Conservation (phyloP, 2,888 invertebrate species). For the Pharmacophagus antenor region DNA sequence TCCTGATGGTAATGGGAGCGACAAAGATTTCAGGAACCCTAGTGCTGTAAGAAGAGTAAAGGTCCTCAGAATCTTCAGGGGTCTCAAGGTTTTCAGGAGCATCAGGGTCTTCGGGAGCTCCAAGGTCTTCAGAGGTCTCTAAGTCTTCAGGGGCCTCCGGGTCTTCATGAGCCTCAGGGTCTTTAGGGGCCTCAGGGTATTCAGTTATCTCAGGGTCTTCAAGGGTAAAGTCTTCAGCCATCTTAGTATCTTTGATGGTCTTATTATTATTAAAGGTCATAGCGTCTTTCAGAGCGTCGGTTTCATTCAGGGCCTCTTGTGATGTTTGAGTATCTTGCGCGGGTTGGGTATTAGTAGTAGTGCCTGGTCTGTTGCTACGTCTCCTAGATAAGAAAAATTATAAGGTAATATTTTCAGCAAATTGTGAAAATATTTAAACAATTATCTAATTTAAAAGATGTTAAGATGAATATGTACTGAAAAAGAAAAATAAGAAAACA, state of each 20-base stretch:
- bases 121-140: neutral
- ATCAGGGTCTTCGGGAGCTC: neutral
- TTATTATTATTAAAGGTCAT: neutral
- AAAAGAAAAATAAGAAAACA: neutral
- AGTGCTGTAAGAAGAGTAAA: neutral
- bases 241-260: no score
- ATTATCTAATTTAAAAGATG: no score
- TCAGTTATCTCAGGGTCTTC: neutral
- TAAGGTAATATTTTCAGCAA: no score
- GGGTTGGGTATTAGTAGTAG: neutral
- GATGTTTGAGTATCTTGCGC: neutral
- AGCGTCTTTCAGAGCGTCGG: neutral
- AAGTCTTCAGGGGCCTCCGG: neutral
- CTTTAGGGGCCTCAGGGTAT: neutral
- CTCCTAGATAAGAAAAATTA: conserved; percentile 9
- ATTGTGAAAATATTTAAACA: no score
- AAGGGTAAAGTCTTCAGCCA: no score
- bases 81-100: neutral
- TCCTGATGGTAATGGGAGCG: no score
- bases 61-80: neutral
- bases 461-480: no score
- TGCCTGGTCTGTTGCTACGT: conserved; percentile 1
- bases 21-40: no score
- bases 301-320: neutral
- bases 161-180: neutral